Percentiles rank a stretch among this genome's conserved stretches.
Conservation (phyloP, 2,888 invertebrate species). For the Tiliacea aurago region DNA sequence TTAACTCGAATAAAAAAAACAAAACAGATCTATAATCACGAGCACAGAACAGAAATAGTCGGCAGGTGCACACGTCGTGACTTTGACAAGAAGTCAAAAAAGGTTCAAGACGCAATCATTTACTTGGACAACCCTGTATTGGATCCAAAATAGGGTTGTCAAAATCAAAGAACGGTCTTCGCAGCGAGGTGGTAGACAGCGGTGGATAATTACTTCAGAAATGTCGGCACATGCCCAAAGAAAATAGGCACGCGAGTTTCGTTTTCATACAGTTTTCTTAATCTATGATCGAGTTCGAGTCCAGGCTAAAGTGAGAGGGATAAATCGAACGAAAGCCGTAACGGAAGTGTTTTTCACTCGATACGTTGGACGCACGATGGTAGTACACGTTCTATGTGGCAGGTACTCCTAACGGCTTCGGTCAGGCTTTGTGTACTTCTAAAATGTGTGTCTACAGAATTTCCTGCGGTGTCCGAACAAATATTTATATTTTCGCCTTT, state of each 20-base stretch:
- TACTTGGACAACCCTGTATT: background rate
- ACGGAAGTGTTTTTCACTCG: constrained; percentile 55
- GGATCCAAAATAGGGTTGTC: background rate
- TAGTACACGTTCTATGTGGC: constrained; percentile 35
- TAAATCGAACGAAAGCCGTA: constrained; percentile 32
- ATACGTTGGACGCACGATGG: constrained; percentile 42
- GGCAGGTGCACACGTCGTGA: background rate
- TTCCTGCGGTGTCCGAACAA: constrained; percentile 6
- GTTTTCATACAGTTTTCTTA: background rate
- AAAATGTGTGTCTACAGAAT: constrained; percentile 41
- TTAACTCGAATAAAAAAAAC: no score
- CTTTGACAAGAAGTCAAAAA: background rate
- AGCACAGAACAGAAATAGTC: background rate
- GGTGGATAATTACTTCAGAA: background rate
- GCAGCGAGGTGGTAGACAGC: no score
- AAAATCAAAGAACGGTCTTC: background rate
- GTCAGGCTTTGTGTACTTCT: constrained; percentile 33
- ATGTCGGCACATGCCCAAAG: background rate
- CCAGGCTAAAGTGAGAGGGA: constrained; percentile 20
- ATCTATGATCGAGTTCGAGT: constrained; percentile 24
- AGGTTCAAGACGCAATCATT: background rate
- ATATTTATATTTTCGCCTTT: constrained; percentile 26
- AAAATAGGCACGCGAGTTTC: background rate
- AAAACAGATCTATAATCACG: background rate
- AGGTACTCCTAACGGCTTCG: constrained; percentile 23